Evolutionary conservation across 2,113 vertebrate genomes (phyloP), one percentile per base, ranked within the genome.

Genomic region (Esox niger): DNA sequence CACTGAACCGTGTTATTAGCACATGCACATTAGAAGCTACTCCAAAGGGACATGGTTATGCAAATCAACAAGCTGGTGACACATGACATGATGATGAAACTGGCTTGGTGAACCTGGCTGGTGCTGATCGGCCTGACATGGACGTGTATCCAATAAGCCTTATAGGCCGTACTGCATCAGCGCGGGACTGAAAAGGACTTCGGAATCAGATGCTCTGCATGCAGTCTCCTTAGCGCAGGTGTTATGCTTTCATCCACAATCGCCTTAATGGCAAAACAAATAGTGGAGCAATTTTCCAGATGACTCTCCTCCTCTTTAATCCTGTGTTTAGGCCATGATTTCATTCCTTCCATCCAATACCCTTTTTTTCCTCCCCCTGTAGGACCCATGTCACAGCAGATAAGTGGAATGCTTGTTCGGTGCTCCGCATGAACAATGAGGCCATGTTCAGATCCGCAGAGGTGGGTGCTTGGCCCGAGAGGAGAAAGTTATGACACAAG

Each of bases 1-100:
- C 31, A 29, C 27, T 70, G 15, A 32, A 63, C 63, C 57, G 27
- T 76, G 62, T 71, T 66, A 67, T 38, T 35, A 52, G 47, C 66
- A 64, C 26, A 57, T 49, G 46, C 33, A 30, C 30, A 57, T 57
- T 25, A 57, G 25, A 25, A 27, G 25, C 21, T 54, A 54, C 9
- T 54, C 49, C 21, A 52, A 52, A 52, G n/a, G 47, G 7, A 52
- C 6, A 52, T 21, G n/a, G 17, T 49, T 49, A 49, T 52, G n/a
- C n/a, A 52, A 52, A 52, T 43, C 7, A n/a, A 23, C 20, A n/a
- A 52, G n/a, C 47, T n/a, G 47, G 10, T 52, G 47, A 23, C n/a
- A 21, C 47, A 23, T 52, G 47, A 52, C 47, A 52, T 9, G 47
- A 52, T 20, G 47, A 52, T 6, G 6, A 21, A 52, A 52, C 47